Evolutionary conservation across 2,888 invertebrate species (phyloP), one percentile per base, ranked within the genome.

Genomic region (Melinaea menophilus): DNA sequence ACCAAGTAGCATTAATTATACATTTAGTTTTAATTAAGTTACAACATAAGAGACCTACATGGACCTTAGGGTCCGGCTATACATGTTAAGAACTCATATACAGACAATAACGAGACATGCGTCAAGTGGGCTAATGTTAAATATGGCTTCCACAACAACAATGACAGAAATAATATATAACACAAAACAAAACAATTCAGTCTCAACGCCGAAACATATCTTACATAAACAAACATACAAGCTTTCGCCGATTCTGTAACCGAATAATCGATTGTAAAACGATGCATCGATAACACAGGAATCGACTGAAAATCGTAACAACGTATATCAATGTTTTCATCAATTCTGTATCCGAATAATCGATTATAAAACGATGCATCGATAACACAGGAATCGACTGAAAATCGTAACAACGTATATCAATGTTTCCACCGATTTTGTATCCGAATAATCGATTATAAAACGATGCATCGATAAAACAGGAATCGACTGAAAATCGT

Each of bases 181-280:
- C 87, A 88, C 84, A 88, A 90, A 22, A 89, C 89, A 89, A 90
- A 89, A 89, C 88, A 89, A 90, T 82, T 90, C 90, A 90, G 90
- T 90, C 90, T 90, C 90, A 89, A 89, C 89, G 85, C 85, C 87
- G 82, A 84, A 88, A 85, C 76, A 80, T 79, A 73, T 76, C 79
- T 79, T 79, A 82, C 77, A 83, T 79, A 86, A 87, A 86, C 80
- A 80, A 77, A 73, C 72, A 73, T 69, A 67, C 70, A 65, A 69
- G 66, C 51, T 62, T 55, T 62, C 64, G 69, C 68, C 71, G 71
- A 73, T 70, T 65, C 72, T 75, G 68, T 68, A 68, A 68, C 66
- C 69, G 60, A 66, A 37, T 59, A 51, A 62, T 12, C 4, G n/a
- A 22, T 61, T 62, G 7, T 37, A 37, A 4, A 60, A 61, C 55